Conservation (phyloP, 1,140 invertebrate species). For the Drosophila mojavensis region DNA sequence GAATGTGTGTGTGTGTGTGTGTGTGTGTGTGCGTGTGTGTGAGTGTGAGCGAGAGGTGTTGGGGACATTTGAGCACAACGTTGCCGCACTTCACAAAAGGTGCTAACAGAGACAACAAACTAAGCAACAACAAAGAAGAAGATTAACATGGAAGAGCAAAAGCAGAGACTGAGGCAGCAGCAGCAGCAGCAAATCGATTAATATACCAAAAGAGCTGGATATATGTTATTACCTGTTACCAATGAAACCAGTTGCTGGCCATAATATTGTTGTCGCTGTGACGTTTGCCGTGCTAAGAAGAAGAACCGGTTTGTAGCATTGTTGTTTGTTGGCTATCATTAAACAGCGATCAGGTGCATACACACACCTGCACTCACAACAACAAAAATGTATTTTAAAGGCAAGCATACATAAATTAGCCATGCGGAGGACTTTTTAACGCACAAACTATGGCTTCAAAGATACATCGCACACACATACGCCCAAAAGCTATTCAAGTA, state of each 20-base stretch:
- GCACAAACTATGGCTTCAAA: constrained; percentile 61
- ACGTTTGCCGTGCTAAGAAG: constrained; percentile 44
- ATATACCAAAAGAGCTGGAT: constrained; percentile 63
- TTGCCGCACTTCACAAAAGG: constrained; percentile 73
- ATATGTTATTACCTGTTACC: constrained; percentile 52
- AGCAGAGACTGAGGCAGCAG: constrained; percentile 5
- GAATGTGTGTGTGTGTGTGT: not conserved
- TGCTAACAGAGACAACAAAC: constrained; percentile 56
- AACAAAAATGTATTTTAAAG: constrained; percentile 26
- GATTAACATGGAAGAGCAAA: constrained; percentile 60
- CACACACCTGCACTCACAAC: constrained; percentile 26
- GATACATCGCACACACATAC: constrained; percentile 44
- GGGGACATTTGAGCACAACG: constrained; percentile 34
- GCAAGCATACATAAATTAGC: constrained; percentile 60
- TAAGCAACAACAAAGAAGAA: constrained; percentile 53
- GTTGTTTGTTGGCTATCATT: constrained; percentile 50
- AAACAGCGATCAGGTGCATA: constrained; percentile 66
- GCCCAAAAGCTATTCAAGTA: constrained; percentile 43
- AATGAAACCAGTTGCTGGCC: constrained; percentile 52
- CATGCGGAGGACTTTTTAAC: constrained; percentile 50
- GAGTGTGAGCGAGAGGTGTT: not conserved
- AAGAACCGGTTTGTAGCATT: constrained; percentile 57
- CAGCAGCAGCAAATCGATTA: constrained; percentile 71
- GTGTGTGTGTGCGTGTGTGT: not conserved
- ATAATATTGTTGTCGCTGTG: constrained; percentile 48